Percentiles rank a stretch among this genome's conserved stretches.
These are phyloP conservation scores for Drosophila pegasa DNA, from an alignment of 2,888 invertebrate species.

Conservation along the genomic window DNA sequence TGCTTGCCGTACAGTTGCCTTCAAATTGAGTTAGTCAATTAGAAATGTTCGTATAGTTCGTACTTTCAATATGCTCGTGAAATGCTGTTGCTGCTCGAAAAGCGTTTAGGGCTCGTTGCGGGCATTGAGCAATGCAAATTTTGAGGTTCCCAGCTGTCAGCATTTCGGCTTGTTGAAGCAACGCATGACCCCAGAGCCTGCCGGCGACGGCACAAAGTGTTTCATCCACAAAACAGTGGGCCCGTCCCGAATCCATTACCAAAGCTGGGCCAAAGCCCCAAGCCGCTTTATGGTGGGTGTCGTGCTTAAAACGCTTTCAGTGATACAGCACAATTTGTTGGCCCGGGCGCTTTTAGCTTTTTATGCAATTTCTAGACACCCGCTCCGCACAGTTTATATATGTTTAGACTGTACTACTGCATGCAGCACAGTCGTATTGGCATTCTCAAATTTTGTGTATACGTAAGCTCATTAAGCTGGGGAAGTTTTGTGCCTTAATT, in stretches of 20 bases:
- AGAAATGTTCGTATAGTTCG: conserved; percentile 64
- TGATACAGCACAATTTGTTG: conserved; percentile 58
- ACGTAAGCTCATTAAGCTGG: conserved; percentile 72
- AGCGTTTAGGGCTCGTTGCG: conserved; percentile 29
- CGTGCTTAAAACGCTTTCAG: conserved; percentile 61
- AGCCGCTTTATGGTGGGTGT: conserved; percentile 39
- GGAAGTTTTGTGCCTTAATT: conserved; percentile 56
- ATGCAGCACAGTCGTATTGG: conserved; percentile 30
- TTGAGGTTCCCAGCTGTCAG: conserved; percentile 50
- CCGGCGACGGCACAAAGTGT: conserved; percentile 37
- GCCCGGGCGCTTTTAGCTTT: conserved; percentile 37
- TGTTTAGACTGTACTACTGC: conserved; percentile 1
- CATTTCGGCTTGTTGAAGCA: conserved; percentile 29
- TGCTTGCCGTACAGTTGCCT: conserved; percentile 32
- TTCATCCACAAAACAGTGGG: conserved; percentile 36
- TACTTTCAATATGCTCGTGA: conserved; percentile 63
- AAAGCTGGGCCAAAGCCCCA: conserved; percentile 27
- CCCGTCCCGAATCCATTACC: conserved; percentile 32
- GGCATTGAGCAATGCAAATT: conserved; percentile 52
- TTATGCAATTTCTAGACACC: conserved; percentile 30
- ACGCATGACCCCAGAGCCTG: conserved; percentile 25
- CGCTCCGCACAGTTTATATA: neutral
- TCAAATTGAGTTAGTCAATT: conserved; percentile 78
- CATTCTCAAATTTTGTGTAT: conserved; percentile 33
- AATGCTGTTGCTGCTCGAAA: conserved; percentile 27